These are phyloP conservation scores for Antidorcas marsupialis DNA, from an alignment of 2,113 vertebrate genomes.

Conservation along the genomic window DNA sequence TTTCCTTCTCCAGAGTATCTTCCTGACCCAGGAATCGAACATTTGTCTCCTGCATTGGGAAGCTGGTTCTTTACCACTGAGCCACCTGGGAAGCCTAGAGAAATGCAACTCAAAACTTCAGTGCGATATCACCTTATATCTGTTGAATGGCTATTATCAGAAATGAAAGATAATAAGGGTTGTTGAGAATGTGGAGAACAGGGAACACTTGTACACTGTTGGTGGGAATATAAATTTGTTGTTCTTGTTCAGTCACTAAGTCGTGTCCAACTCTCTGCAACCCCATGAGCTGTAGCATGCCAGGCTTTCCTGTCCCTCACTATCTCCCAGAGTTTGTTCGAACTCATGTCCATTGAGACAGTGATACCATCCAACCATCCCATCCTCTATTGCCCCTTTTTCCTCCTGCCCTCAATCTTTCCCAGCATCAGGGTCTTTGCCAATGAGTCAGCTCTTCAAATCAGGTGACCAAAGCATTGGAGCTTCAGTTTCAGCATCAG, in stretches of 20 bases:
- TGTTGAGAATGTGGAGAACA: not conserved
- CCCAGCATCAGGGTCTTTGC: not conserved
- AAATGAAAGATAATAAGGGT: not conserved
- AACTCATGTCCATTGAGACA: not conserved
- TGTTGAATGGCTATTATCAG: not conserved
- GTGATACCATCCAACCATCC: not conserved
- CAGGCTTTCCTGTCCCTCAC: not conserved
- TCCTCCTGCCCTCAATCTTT: not conserved
- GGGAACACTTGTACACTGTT: not conserved
- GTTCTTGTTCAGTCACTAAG: not conserved
- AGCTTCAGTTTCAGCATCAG: not conserved
- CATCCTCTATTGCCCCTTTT: not conserved
- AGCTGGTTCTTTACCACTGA: not conserved
- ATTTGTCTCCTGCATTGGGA: not conserved
- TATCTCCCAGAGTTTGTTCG: not conserved
- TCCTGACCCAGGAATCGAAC: not conserved
- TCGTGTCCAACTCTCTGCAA: not conserved
- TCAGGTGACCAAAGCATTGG: not conserved
- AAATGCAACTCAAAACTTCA: not conserved
- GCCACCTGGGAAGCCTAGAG: not conserved
- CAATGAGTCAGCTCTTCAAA: not conserved
- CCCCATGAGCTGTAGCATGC: not conserved
- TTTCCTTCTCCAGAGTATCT: not conserved
- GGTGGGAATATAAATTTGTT: not conserved
- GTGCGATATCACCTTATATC: not conserved